These are phyloP conservation scores for Zaprionus bogoriensis DNA, from an alignment of 2,888 invertebrate genomes.

Conservation along the genomic window DNA sequence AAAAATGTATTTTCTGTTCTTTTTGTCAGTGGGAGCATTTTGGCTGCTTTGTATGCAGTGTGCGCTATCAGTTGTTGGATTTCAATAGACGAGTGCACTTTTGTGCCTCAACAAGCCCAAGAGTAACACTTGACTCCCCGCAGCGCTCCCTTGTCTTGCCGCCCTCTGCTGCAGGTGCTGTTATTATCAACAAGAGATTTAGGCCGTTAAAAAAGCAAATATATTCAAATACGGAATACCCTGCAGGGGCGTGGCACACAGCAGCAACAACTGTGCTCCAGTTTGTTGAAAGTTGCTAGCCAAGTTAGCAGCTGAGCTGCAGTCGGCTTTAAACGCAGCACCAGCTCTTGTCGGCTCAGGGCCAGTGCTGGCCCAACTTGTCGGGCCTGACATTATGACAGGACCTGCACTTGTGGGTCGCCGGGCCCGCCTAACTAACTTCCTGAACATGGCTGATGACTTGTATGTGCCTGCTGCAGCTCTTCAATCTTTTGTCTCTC, in stretches of 20 bases:
- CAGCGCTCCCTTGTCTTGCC: neutral
- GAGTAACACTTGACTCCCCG: constrained; percentile 27
- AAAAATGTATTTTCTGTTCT: neutral
- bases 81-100: constrained; percentile 58
- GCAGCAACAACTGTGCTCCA: constrained; percentile 17
- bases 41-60: constrained; percentile 58
- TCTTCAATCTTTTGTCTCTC: constrained; percentile 65
- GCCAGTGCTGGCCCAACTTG: constrained; percentile 58
- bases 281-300: constrained; percentile 6
- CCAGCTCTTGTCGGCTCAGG: constrained; percentile 1
- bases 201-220: constrained; percentile 26
- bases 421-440: constrained; percentile 67
- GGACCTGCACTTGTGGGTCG: constrained; percentile 28
- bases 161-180: constrained; percentile 3
- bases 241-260: neutral
- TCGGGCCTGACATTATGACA: constrained; percentile 67
- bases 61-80: constrained; percentile 57
- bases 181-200: constrained; percentile 34
- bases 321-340: constrained; percentile 11
- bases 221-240: constrained; percentile 38
- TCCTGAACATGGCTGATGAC: constrained; percentile 74
- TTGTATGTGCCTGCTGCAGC: constrained; percentile 58
- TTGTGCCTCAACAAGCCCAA: constrained; percentile 47
- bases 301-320: no score
- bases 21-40: constrained; percentile 1